Evolutionary conservation across 2,113 vertebrate species (phyloP), one percentile per base, ranked within the genome.

Genomic region (Carassius auratus): DNA sequence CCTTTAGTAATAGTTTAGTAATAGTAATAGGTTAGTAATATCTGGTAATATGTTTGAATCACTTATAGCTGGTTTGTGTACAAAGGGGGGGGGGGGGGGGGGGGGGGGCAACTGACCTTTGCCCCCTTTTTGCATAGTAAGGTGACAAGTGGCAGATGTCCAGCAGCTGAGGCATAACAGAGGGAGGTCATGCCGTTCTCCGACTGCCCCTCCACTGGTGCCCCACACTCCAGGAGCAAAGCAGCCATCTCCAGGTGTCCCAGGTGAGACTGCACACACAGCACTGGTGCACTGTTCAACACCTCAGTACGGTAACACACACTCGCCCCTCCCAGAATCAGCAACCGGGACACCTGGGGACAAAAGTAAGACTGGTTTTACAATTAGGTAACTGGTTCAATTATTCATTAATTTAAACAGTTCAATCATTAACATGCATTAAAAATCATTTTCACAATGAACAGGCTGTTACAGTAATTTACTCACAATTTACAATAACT

Each of bases 261-360:
- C 17, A 99, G 94, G 92, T 99, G 97, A 0, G 96, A 94, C 81
- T 99, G 97, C 64, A 99, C 96, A 2, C 96, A 97, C 78, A 98
- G 93, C 87, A 99, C 95, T 7, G 98, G 97, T 79, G 98, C 96
- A 0, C 96, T 98, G 85, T 97, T 98, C 61, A 99, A 92, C 77
- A 98, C 98, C 93, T 99, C 98, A 0, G 98, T 98, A 86, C 95
- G 95, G 88, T 99, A 98, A 95, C 96, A 97, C 83, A 97, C 96
- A 19, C 96, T 98, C 33, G 98, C 98, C 8, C 98, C 98, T 52
- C 96, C 97, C 86, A 97, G 91, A 92, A 99, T 98, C 92, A 99
- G 91, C 85, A 99, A 94, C 26, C 98, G 97, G 91, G 98, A 99
- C 86, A 99, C 98, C 98, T 99, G 90, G 48, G 88, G 87, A 85